Conservation (phyloP, 2,113 vertebrate species). For the Mustela lutreola region DNA sequence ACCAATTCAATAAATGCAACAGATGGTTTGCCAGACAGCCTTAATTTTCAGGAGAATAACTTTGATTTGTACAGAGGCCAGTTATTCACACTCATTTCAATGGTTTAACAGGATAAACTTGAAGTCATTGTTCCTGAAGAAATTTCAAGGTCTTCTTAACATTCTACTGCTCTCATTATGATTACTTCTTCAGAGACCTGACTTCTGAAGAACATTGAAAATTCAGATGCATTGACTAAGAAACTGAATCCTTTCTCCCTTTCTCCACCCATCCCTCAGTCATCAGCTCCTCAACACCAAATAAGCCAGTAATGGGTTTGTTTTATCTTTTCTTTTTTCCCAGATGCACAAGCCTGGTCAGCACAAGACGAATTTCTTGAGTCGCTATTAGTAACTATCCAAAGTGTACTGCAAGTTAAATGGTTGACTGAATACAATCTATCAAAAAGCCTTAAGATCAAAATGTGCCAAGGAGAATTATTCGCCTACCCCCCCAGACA, state of each 20-base stretch:
- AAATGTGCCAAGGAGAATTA: not conserved
- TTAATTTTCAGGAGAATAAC: not conserved
- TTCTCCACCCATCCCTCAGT: not conserved
- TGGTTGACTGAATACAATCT: not conserved
- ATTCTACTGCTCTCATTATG: not conserved
- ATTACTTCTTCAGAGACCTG: not conserved
- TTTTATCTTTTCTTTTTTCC: not conserved
- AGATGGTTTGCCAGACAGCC: not conserved
- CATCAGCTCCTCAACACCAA: not conserved
- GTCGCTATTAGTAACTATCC: not conserved
- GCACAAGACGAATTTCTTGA: not conserved
- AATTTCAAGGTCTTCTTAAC: not conserved
- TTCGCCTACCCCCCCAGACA: not conserved
- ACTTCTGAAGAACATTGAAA: not conserved
- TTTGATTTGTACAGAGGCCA: not conserved
- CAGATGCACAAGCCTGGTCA: not conserved
- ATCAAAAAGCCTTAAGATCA: not conserved
- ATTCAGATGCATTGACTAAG: not conserved
- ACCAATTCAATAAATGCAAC: not conserved
- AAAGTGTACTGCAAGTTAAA: not conserved
- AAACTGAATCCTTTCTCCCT: not conserved
- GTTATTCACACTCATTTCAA: not conserved
- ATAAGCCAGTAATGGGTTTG: not conserved
- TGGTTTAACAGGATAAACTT: not conserved
- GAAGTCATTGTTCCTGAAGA: slow-evolving; percentile 17